phyloP scores from a whole-genome alignment of 2,888 invertebrate species.

The Camponotus fellah region DNA sequence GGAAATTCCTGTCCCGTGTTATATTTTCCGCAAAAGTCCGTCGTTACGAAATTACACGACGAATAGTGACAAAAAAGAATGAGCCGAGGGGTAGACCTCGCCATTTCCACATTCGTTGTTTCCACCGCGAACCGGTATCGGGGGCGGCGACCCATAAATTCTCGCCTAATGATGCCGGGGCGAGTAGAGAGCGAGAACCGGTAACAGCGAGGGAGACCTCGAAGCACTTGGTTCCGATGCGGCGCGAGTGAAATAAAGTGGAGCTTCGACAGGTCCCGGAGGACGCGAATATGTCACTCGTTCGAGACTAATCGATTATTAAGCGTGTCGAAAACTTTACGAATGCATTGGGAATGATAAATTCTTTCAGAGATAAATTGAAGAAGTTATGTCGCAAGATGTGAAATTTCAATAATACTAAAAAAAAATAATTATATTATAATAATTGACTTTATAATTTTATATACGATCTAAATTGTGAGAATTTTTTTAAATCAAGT shows the following conservation, averaged over 20 bases:
- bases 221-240: constrained; percentile 37
- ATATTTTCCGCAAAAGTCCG: not conserved
- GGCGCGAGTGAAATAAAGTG: constrained; percentile 48
- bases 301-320: constrained; percentile 48
- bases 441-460: no score
- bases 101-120: constrained; percentile 60
- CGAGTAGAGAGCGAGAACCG: not conserved
- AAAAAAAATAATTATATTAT: no score
- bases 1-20: constrained; percentile 5
- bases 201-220: not conserved
- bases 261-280: constrained; percentile 42
- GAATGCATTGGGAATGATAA: not conserved
- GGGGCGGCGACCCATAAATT: constrained; percentile 66
- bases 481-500: no score
- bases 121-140: constrained; percentile 57
- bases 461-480: no score
- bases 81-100: constrained; percentile 40
- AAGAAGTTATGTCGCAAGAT: not conserved
- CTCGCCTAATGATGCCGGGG: constrained; percentile 60
- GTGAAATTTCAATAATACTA: not conserved
- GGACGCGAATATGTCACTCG: constrained; percentile 34
- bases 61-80: constrained; percentile 5
- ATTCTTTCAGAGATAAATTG: constrained; percentile 1
- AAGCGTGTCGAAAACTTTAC: not conserved
- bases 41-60: constrained; percentile 62